These are phyloP conservation scores for Riptortus pedestris DNA, from an alignment of 1,140 invertebrate genomes.

Conservation along the genomic window DNA sequence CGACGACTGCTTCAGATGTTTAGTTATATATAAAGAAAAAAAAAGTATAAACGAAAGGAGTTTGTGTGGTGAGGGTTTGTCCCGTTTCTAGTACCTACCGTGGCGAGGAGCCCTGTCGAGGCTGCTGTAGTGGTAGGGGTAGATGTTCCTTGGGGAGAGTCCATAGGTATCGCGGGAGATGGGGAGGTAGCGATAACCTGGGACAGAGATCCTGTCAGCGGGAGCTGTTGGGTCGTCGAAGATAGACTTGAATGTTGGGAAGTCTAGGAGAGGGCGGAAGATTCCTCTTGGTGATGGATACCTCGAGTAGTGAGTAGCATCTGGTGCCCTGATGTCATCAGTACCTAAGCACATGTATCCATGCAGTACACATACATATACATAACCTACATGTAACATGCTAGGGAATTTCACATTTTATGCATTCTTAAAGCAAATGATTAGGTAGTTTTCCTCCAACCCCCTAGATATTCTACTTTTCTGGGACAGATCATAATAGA, in stretches of 20 bases:
- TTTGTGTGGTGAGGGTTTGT: background rate
- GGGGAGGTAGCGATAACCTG: constrained; percentile 78
- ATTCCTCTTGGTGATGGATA: constrained; percentile 47
- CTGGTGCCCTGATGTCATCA: constrained; percentile 78
- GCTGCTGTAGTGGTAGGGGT: constrained; percentile 69
- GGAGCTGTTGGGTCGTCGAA: constrained; percentile 68
- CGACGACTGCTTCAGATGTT: background rate
- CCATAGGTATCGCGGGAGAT: constrained; percentile 79
- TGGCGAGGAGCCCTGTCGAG: constrained; percentile 62
- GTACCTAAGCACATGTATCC: constrained; percentile 49
- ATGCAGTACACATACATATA: background rate
- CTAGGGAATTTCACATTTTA: too few relatives aligned
- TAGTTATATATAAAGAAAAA: background rate
- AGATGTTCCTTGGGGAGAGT: constrained; percentile 73
- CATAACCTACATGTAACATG: constrained; percentile 1
- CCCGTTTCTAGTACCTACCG: constrained; percentile 54
- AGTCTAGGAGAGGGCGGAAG: constrained; percentile 46
- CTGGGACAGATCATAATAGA: too few relatives aligned
- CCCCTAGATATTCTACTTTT: too few relatives aligned
- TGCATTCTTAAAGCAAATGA: too few relatives aligned
- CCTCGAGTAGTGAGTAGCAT: constrained; percentile 53
- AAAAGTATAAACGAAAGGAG: background rate
- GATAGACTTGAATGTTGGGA: constrained; percentile 66
- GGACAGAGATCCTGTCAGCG: constrained; percentile 67
- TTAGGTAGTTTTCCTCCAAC: too few relatives aligned